Conservation (phyloP, 2,888 invertebrate genomes). For the Scaptomyza polygonia region DNA sequence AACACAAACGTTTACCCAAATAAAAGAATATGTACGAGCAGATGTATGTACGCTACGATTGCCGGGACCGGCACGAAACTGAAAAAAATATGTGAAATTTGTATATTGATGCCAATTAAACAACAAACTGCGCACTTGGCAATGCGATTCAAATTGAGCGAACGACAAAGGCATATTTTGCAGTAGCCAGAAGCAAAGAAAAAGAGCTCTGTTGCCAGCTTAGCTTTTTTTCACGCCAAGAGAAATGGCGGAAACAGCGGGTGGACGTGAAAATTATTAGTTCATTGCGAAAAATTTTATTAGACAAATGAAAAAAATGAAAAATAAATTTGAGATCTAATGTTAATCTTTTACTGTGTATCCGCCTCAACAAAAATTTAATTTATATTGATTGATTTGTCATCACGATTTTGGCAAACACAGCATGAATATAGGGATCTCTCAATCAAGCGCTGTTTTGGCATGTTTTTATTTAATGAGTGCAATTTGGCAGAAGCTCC, state of each 20-base stretch:
- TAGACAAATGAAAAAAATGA: neutral
- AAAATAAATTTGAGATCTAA: neutral
- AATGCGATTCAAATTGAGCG: slow-evolving; percentile 55
- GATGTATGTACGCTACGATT: slow-evolving; percentile 12
- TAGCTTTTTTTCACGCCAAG: neutral
- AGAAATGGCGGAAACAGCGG: too few relatives aligned
- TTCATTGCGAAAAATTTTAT: neutral
- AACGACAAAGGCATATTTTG: neutral
- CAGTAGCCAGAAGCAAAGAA: neutral
- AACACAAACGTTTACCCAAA: slow-evolving; percentile 17
- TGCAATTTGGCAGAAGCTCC: slow-evolving; percentile 20
- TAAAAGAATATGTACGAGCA: slow-evolving; percentile 5
- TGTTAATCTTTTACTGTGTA: neutral
- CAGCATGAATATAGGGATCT: neutral
- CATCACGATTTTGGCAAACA: neutral
- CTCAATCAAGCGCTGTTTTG: neutral
- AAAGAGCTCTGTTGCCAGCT: neutral
- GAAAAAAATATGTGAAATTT: slow-evolving; percentile 16
- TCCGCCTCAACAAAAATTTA: neutral
- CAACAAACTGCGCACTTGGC: slow-evolving; percentile 79
- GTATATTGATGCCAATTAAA: slow-evolving; percentile 51
- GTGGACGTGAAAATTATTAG: neutral
- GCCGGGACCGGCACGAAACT: slow-evolving; percentile 29
- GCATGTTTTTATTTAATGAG: slow-evolving; percentile 25
- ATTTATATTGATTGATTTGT: neutral